Conservation (phyloP, 2,888 invertebrate species). For the Lacanobia oleracea region DNA sequence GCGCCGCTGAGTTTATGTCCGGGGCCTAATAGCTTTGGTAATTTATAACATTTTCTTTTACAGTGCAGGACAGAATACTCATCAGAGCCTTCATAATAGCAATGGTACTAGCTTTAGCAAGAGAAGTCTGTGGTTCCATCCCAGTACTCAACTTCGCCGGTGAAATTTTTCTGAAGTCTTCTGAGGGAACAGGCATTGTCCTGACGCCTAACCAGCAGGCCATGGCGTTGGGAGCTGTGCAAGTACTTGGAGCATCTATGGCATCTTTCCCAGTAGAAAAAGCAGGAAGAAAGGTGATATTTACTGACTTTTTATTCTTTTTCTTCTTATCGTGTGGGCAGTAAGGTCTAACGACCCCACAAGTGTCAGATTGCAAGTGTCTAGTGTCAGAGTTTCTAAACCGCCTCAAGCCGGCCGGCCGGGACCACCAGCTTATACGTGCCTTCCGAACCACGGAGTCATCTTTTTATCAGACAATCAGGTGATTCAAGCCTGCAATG, state of each 20-base stretch:
- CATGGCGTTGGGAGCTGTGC: conserved; percentile 84
- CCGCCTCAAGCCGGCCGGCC: too few species aligned
- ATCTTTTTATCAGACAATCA: too few species aligned
- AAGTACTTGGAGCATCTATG: conserved; percentile 80
- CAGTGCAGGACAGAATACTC: conserved; percentile 82
- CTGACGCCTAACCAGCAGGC: conserved; percentile 85
- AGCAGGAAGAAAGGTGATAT: conserved; percentile 82
- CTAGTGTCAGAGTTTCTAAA: too few species aligned
- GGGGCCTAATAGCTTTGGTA: neutral
- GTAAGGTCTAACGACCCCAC: too few species aligned
- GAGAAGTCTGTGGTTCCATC: conserved; percentile 84
- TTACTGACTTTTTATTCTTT: neutral
- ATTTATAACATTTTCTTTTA: conserved; percentile 44
- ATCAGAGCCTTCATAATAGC: conserved; percentile 82
- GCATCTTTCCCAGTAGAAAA: conserved; percentile 83
- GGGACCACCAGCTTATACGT: too few species aligned
- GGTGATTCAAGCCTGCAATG: too few species aligned
- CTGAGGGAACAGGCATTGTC: conserved; percentile 72
- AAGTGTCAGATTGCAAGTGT: too few species aligned
- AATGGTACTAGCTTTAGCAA: conserved; percentile 74
- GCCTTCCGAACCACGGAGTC: too few species aligned
- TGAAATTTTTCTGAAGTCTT: conserved; percentile 81
- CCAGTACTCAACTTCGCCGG: conserved; percentile 86
- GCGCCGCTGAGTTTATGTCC: too few species aligned
- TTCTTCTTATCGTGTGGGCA: too few species aligned